Conservation (phyloP, 2,797 vertebrate species). For the Sebastes cheni region DNA sequence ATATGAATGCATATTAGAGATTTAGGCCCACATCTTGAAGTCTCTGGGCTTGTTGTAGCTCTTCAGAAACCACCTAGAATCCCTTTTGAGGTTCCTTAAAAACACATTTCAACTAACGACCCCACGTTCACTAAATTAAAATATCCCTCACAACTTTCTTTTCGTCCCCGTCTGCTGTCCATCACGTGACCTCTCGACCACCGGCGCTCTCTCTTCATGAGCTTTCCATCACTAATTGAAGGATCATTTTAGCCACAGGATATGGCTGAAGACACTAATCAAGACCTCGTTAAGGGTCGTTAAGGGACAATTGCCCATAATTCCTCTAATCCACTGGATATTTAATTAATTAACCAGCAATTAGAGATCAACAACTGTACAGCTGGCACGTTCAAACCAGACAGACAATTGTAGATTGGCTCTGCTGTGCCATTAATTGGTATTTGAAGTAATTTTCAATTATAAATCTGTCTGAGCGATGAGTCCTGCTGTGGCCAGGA, state of each 20-base stretch:
- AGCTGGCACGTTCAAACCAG: slow-evolving; percentile 45
- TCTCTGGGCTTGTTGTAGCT: not conserved
- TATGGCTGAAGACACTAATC: slow-evolving; percentile 72
- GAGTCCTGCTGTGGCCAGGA: slow-evolving; percentile 43
- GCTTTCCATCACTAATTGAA: slow-evolving; percentile 68
- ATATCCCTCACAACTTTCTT: slow-evolving; percentile 28
- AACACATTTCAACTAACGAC: not conserved
- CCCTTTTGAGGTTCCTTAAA: not conserved
- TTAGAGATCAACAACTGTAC: slow-evolving; percentile 58
- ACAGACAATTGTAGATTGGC: slow-evolving; percentile 44
- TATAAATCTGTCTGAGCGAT: slow-evolving; percentile 44
- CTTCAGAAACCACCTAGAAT: not conserved
- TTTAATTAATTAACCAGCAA: slow-evolving; percentile 76
- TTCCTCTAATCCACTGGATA: slow-evolving; percentile 72
- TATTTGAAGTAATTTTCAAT: slow-evolving; percentile 57
- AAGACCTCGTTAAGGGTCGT: slow-evolving; percentile 71
- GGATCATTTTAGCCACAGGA: slow-evolving; percentile 69
- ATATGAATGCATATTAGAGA: not conserved
- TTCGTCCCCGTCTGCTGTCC: slow-evolving; percentile 19
- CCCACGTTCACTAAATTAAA: not conserved
- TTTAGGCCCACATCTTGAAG: not conserved
- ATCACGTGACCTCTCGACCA: slow-evolving; percentile 34
- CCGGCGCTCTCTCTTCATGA: slow-evolving; percentile 42
- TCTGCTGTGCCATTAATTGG: slow-evolving; percentile 60
- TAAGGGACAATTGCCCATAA: slow-evolving; percentile 74